Percentiles rank a stretch among this genome's conserved stretches.
These are phyloP conservation scores for Blastobasis lacticolella DNA, from an alignment of 2,888 invertebrate genomes.

Conservation along the genomic window DNA sequence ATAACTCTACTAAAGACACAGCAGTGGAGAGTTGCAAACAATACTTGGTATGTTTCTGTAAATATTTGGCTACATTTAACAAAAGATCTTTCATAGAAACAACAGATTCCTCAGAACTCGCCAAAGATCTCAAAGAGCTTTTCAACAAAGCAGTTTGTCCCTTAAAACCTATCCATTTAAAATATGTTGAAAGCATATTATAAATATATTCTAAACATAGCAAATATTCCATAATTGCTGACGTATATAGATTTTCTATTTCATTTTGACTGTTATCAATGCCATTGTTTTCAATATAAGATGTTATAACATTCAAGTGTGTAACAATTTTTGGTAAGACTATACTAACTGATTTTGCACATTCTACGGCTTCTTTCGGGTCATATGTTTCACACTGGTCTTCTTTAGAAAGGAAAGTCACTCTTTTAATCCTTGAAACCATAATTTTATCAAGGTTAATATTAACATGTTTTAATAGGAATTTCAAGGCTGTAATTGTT, in stretches of 20 bases:
- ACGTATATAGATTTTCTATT: constrained; percentile 27
- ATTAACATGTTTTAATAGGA: constrained; percentile 44
- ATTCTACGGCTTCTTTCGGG: constrained; percentile 42
- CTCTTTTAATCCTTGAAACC: constrained; percentile 52
- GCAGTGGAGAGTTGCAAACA: constrained; percentile 73
- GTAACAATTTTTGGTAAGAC: constrained; percentile 45
- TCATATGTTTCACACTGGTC: constrained; percentile 36
- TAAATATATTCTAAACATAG: constrained; percentile 72
- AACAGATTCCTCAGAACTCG: constrained; percentile 30
- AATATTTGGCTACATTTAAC: constrained; percentile 43
- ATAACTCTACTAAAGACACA: constrained; percentile 65
- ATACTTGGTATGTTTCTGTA: constrained; percentile 62
- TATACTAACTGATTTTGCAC: constrained; percentile 38
- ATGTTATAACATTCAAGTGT: constrained; percentile 39
- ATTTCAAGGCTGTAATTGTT: constrained; percentile 43
- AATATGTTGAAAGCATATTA: constrained; percentile 71
- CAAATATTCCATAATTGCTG: constrained; percentile 39
- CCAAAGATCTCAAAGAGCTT: constrained; percentile 50
- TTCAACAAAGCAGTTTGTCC: constrained; percentile 53
- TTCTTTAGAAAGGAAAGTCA: constrained; percentile 48
- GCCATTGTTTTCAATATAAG: constrained; percentile 34
- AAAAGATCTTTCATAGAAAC: constrained; percentile 48
- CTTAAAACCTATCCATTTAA: constrained; percentile 78
- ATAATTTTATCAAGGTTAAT: constrained; percentile 39
- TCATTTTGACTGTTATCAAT: constrained; percentile 29